Evolutionary conservation across 2,888 invertebrate species (phyloP).

Genomic region (Spialia ferax): DNA sequence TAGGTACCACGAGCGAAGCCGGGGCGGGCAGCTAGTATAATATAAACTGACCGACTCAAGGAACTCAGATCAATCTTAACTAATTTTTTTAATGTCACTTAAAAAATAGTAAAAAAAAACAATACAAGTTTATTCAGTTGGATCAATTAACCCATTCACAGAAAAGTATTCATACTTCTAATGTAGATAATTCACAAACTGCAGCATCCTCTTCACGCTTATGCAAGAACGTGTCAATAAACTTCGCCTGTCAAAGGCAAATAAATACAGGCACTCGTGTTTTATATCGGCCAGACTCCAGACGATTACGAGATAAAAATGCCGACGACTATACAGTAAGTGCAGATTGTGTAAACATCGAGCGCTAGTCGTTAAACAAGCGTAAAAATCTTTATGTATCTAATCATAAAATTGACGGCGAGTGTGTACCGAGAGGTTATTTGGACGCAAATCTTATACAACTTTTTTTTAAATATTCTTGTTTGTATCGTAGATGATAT

Average conservation of each 20-base stretch:
- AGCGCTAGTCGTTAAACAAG: conserved; percentile 17
- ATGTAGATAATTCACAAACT: neutral
- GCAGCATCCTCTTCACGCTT: neutral
- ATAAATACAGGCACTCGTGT: conserved; percentile 28
- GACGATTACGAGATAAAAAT: conserved; percentile 34
- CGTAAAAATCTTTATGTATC: conserved; percentile 26
- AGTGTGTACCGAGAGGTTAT: neutral
- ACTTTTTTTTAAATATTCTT: neutral
- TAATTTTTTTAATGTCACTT: too few relatives aligned
- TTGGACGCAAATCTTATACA: neutral
- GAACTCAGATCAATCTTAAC: too few relatives aligned
- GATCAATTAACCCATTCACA: too few relatives aligned
- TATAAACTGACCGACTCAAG: too few relatives aligned
- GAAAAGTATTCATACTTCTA: too few relatives aligned
- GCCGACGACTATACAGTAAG: conserved; percentile 21
- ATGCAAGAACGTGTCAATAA: conserved; percentile 20
- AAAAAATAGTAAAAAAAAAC: too few relatives aligned
- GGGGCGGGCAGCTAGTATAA: too few relatives aligned
- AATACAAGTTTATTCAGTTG: too few relatives aligned
- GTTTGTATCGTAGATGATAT: too few relatives aligned
- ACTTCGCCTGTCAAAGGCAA: conserved; percentile 29
- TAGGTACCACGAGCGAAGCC: too few relatives aligned
- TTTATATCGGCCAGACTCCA: conserved; percentile 26
- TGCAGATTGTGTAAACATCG: conserved; percentile 31
- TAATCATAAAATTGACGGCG: conserved; percentile 21